Conservation (phyloP, 2,888 invertebrate species). For the Criorhina ranunculi region DNA sequence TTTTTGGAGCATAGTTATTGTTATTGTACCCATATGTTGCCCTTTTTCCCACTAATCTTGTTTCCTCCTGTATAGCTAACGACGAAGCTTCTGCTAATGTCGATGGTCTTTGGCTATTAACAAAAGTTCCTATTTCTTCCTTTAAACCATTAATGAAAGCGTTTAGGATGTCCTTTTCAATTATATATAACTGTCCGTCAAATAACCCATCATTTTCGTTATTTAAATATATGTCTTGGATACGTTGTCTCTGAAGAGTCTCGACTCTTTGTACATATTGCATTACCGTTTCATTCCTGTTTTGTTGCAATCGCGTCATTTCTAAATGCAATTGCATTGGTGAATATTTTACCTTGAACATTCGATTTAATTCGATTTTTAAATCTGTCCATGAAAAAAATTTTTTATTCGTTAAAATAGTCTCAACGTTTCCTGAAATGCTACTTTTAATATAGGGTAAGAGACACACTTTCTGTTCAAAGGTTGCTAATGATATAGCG, state of each 20-base stretch:
- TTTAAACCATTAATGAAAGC: slow-evolving; percentile 32
- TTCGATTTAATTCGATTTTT: too few species aligned
- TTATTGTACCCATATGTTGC: slow-evolving; percentile 4
- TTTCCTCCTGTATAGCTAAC: slow-evolving; percentile 33
- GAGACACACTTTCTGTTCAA: too few species aligned
- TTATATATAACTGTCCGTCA: too few species aligned
- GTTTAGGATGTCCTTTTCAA: too few species aligned
- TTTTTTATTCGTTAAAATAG: too few species aligned
- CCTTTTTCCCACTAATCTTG: slow-evolving; percentile 12
- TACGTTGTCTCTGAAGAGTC: too few species aligned
- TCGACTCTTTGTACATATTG: slow-evolving; percentile 20
- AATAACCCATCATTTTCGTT: too few species aligned
- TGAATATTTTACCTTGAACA: slow-evolving; percentile 25
- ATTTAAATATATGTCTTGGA: too few species aligned
- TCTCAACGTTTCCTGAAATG: too few species aligned
- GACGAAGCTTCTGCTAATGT: slow-evolving; percentile 32
- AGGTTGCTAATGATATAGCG: too few species aligned
- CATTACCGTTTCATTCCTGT: slow-evolving; percentile 20
- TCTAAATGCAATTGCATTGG: slow-evolving; percentile 33
- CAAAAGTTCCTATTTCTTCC: slow-evolving; percentile 21
- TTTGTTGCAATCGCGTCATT: slow-evolving; percentile 41
- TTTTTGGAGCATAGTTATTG: slow-evolving; percentile 17
- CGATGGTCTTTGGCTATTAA: slow-evolving; percentile 25
- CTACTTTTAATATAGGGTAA: too few species aligned
- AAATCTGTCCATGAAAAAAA: too few species aligned